These are phyloP conservation scores for Diarsia mendica DNA, from an alignment of 2,888 invertebrate species.

Conservation along the genomic window DNA sequence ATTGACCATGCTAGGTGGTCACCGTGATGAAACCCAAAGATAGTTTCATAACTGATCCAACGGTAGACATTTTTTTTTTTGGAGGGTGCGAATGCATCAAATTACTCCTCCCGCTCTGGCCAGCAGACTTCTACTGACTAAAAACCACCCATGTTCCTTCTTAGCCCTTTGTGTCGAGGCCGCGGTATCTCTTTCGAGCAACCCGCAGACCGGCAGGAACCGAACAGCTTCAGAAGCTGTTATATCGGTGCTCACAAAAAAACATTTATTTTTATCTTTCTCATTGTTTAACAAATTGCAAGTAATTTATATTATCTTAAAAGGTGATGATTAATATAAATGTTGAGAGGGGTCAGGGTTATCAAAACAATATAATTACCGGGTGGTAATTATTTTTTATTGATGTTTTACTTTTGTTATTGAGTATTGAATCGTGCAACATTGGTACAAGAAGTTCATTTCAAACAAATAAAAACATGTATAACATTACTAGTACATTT, in stretches of 20 bases:
- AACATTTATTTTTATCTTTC: not conserved
- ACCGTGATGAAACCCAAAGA: not conserved
- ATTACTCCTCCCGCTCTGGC: too few relatives aligned
- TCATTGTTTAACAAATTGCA: not conserved
- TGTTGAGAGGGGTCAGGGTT: not conserved
- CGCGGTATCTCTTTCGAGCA: too few relatives aligned
- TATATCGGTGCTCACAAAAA: not conserved
- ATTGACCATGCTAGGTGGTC: not conserved
- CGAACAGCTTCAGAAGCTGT: too few relatives aligned
- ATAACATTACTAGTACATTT: constrained; percentile 50
- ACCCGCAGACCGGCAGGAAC: too few relatives aligned
- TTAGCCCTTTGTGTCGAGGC: too few relatives aligned
- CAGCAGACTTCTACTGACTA: too few relatives aligned
- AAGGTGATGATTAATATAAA: not conserved
- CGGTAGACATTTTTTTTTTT: not conserved
- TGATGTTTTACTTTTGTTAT: not conserved
- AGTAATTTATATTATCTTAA: not conserved
- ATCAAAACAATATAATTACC: constrained; percentile 22
- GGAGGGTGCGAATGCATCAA: too few relatives aligned
- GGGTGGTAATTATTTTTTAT: not conserved
- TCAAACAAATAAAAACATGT: constrained; percentile 27
- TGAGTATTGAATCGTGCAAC: not conserved
- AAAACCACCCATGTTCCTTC: too few relatives aligned
- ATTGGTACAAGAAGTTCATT: not conserved
- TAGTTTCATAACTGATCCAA: not conserved